phyloP scores from a whole-genome alignment of 2,888 invertebrate species.

The Phalera bucephala region DNA sequence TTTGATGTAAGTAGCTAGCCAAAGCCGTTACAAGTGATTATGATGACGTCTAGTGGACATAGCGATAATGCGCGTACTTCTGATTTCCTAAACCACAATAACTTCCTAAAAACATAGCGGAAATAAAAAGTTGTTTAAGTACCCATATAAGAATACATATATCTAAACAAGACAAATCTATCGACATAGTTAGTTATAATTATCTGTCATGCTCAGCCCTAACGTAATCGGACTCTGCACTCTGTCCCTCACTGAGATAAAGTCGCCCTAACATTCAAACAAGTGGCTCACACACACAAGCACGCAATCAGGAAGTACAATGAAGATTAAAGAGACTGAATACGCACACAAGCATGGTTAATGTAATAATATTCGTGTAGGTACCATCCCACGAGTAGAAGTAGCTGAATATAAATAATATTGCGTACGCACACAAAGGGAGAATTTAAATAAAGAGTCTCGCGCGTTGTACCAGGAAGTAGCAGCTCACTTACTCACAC shows the following conservation, averaged over 20 bases:
- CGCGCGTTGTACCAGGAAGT: conserved; percentile 81
- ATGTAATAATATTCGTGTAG: conserved; percentile 74
- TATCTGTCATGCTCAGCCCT: conserved; percentile 46
- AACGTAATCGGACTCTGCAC: conserved; percentile 81
- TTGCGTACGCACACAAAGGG: conserved; percentile 74
- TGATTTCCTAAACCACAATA: too few species aligned
- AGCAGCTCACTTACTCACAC: conserved; percentile 74
- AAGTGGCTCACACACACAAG: conserved; percentile 79
- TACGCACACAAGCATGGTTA: conserved; percentile 67
- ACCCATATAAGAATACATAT: not conserved
- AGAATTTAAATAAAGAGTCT: conserved; percentile 79
- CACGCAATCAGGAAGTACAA: conserved; percentile 79
- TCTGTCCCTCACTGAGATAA: conserved; percentile 79
- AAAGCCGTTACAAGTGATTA: conserved; percentile 18
- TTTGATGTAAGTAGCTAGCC: conserved; percentile 39
- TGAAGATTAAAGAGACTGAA: conserved; percentile 78
- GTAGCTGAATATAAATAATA: conserved; percentile 76
- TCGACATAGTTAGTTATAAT: conserved; percentile 49
- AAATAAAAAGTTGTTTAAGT: too few species aligned
- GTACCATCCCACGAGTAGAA: conserved; percentile 55
- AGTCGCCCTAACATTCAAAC: conserved; percentile 81
- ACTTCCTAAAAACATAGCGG: too few species aligned
- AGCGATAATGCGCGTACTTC: not conserved
- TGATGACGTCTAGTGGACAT: conserved; percentile 8
- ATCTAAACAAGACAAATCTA: conserved; percentile 13